Base-by-base conservation (phyloP, 2,888 invertebrate species). In the Eupithecia vulgata region DNA sequence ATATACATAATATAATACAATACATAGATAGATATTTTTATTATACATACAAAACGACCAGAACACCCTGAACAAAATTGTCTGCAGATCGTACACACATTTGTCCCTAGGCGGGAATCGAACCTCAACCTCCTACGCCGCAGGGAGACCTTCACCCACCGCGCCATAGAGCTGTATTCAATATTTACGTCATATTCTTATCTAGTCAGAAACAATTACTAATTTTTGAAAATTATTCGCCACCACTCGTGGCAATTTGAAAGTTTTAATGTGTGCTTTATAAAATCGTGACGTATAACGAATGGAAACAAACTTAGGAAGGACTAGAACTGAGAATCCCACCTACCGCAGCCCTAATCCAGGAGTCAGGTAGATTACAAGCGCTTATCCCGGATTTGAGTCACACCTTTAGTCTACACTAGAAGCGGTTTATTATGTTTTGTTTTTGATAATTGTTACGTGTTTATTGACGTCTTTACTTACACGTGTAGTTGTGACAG, bases 301-400 rank as follows among this genome's bases (percentile, higher is more conserved):
- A 66, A 79, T 79, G 87, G 85, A 76, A 64, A 52, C 75, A 85
- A 87, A 82, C 86, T 81, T 85, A 87, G 85, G 88, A 87, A 91
- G 80, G 84, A 82, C 79, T 81, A 83, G 86, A 85, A 86, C 80
- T 79, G 80, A 83, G 86, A 87, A 87, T 87, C 85, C 85, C 81
- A 93, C 93, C 93, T 92, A 93, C 93, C 92, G 91, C 93, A 91
- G 85, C 30, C 82, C 84, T 87, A 88, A 86, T 83, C 84, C 82
- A 79, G 87, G 91, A 89, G 91, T 90, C 87, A 81, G 81, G 82
- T 82, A 80, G 87, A 87, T 87, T 86, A 86, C 79, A 81, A 80
- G 80, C 57, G 82, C 82, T 81, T 87, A 65, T 84, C 81, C 83
- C 76, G 79, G 82, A 66, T 79, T 37, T 35, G 37, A 35, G 37